Conservation (phyloP, 2,797 vertebrate genomes). For the Aselliscus stoliczkanus region DNA sequence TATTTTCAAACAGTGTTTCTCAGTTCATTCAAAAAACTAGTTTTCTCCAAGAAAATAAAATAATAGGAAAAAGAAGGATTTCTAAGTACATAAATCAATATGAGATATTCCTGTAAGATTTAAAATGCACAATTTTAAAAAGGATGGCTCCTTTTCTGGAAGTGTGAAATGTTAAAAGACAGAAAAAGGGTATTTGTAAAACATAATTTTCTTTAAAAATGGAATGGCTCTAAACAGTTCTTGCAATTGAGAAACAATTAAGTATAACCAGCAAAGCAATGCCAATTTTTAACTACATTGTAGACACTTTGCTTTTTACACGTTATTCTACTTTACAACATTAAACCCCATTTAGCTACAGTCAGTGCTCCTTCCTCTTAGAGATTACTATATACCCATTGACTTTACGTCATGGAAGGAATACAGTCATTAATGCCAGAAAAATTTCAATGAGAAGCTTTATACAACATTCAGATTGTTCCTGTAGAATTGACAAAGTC, state of each 20-base stretch:
- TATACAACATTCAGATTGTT: neutral
- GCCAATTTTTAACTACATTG: conserved; percentile 71
- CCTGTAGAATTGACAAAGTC: conserved; percentile 52
- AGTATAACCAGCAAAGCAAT: conserved; percentile 59
- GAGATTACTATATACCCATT: conserved; percentile 59
- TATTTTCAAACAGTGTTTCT: neutral
- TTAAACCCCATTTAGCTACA: conserved; percentile 67
- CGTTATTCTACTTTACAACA: conserved; percentile 57
- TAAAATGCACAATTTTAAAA: conserved; percentile 11
- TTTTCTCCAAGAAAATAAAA: neutral
- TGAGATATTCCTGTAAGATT: neutral
- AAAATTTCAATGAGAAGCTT: neutral
- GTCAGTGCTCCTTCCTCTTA: conserved; percentile 53
- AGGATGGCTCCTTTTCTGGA: neutral
- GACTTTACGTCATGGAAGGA: conserved; percentile 61
- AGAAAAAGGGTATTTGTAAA: neutral
- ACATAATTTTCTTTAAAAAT: conserved; percentile 50
- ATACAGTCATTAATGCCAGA: conserved; percentile 53
- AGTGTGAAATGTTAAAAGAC: conserved; percentile 41
- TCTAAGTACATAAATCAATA: neutral
- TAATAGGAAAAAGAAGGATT: neutral
- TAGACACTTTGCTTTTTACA: conserved; percentile 58
- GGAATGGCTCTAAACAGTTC: conserved; percentile 19
- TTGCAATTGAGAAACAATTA: conserved; percentile 63
- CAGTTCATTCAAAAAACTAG: neutral